These are phyloP conservation scores for Helleia helle DNA, from an alignment of 2,888 invertebrate genomes.

Conservation along the genomic window DNA sequence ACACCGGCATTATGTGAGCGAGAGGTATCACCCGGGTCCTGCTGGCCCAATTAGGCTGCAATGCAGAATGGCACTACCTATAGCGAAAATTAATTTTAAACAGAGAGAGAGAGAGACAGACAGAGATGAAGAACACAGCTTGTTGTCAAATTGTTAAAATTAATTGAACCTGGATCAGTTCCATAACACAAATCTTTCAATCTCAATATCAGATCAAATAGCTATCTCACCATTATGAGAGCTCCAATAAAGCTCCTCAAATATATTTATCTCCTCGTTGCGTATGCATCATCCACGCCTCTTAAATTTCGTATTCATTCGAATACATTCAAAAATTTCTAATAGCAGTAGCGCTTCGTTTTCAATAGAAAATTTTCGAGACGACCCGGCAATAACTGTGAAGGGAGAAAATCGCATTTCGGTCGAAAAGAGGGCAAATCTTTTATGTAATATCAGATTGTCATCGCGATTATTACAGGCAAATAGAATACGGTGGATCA, in stretches of 20 bases:
- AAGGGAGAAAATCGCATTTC: slow-evolving; percentile 72
- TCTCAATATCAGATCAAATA: too few species aligned
- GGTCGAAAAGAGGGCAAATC: slow-evolving; percentile 72
- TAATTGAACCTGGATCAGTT: too few species aligned
- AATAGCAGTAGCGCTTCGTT: slow-evolving; percentile 51
- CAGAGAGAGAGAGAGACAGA: too few species aligned
- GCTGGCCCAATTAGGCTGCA: too few species aligned
- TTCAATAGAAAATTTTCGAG: slow-evolving; percentile 64
- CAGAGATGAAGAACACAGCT: too few species aligned
- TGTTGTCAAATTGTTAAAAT: too few species aligned
- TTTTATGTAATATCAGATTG: slow-evolving; percentile 74
- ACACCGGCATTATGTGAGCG: too few species aligned
- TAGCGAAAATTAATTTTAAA: too few species aligned
- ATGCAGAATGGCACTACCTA: too few species aligned
- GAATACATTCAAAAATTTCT: slow-evolving; percentile 63
- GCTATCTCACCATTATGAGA: too few species aligned
- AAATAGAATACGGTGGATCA: slow-evolving; percentile 72
- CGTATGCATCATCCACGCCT: slow-evolving; percentile 44
- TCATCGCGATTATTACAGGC: slow-evolving; percentile 74
- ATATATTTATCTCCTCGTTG: slow-evolving; percentile 4
- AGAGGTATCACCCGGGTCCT: too few species aligned
- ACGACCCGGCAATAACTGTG: slow-evolving; percentile 63
- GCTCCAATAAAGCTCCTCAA: background rate
- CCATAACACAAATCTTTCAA: too few species aligned
- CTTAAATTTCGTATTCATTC: slow-evolving; percentile 65